Base-by-base conservation (phyloP, 2,113 vertebrate genomes). In the Cacatua alba region DNA sequence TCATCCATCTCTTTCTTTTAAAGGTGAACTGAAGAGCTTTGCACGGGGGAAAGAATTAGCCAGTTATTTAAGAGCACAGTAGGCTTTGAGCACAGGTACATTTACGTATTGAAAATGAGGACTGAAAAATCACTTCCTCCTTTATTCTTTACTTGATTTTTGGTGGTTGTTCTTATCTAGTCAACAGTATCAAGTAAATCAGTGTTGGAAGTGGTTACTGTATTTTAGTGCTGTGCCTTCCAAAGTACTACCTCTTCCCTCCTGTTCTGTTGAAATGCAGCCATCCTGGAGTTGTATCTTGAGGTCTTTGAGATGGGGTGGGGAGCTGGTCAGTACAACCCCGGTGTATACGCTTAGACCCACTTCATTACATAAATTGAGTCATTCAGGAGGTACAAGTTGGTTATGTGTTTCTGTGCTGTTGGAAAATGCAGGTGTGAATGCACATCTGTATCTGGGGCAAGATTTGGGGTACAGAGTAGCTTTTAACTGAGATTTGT, bases 21-120 rank as follows among this genome's bases (percentile, higher is more conserved):
- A 92, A 96, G 88, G 83, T 92, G 89, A 96, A 57, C 46, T 68
- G 83, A 77, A 91, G 55, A 95, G 65, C 51, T 94, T 93, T 92
- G 46, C 39, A 21, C 2, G 9, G 20, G 26, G n/a, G 55, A 80
- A 81, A 55, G 78, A 87, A 78, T 64, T 88, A 95, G 39, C 20
- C 11, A 64, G 15, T 83, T 92, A 44, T 90, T 85, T 86, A 74
- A 90, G 75, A 93, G 29, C 21, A 41, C 15, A 71, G 35, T 82
- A 83, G 62, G 35, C 57, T 88, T 80, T n/a, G 44, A 86, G 65
- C 31, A 69, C 35, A 86, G 69, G 33, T 37, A 59, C 5, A 13
- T 88, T 71, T 89, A 60, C 17, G 84, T 93, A 63, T 3, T 82
- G 82, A 92, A 86, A 89, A 87, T 49, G 57, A 86, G 41, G 20